These are phyloP conservation scores for Battus philenor DNA, from an alignment of 1,140 invertebrate species.

Conservation along the genomic window DNA sequence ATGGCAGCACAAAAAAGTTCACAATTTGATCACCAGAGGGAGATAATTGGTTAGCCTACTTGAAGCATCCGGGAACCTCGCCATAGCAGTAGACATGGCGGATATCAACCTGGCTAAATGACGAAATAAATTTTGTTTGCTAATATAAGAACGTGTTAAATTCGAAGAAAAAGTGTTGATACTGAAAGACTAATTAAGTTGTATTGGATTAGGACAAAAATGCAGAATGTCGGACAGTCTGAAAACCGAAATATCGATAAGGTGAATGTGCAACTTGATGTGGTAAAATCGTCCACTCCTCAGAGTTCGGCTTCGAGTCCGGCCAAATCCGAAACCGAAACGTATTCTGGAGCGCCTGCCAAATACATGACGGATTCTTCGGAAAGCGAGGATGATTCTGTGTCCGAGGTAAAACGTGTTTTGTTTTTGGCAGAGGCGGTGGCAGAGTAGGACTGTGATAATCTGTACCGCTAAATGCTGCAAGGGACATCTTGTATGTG, in stretches of 20 bases:
- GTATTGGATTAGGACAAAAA: constrained; percentile 85
- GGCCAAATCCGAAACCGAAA: constrained; percentile 86
- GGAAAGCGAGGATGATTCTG: constrained; percentile 94
- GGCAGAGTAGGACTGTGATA: constrained; percentile 72
- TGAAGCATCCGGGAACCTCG: constrained; percentile 77
- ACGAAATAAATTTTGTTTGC: constrained; percentile 78
- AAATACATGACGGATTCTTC: constrained; percentile 92
- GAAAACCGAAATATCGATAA: constrained; percentile 87
- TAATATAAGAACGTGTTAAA: constrained; percentile 74
- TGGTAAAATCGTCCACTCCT: constrained; percentile 76
- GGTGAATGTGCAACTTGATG: constrained; percentile 78
- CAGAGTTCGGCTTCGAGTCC: constrained; percentile 77
- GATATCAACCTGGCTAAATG: constrained; percentile 83
- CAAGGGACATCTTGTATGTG: constrained; percentile 74
- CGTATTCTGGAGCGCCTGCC: constrained; percentile 84
- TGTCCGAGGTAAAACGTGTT: constrained; percentile 88
- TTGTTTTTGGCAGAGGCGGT: constrained; percentile 74
- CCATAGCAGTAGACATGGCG: constrained; percentile 83
- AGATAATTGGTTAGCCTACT: constrained; percentile 74
- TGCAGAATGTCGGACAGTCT: constrained; percentile 92
- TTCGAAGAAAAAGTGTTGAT: constrained; percentile 75
- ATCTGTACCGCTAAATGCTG: constrained; percentile 74
- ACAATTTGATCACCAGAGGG: constrained; percentile 60
- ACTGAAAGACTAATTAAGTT: constrained; percentile 74
- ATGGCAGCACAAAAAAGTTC: constrained; percentile 61